Evolutionary conservation across 2,113 vertebrate species (phyloP), one percentile per base, ranked within the genome.

Genomic region (Vanacampus margaritifer): DNA sequence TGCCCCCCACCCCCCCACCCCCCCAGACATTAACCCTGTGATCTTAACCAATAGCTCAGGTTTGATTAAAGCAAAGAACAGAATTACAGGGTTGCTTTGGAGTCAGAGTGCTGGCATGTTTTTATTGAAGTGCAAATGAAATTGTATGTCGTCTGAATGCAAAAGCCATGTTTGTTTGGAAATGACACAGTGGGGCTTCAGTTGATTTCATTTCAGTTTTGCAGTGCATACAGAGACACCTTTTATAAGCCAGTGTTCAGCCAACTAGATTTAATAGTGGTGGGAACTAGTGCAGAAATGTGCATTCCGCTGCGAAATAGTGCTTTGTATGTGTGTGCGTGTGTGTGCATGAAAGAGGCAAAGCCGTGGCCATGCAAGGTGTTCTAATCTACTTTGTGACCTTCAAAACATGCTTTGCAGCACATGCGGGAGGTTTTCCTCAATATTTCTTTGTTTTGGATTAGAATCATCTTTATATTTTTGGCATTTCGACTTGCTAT

Each of bases 321-420:
- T 62, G 69, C 48, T 48, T 56, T 75, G 66, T 75, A 53, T 78
- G 69, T 71, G 73, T 75, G 64, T 41, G 74, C 64, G 54, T 72
- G 76, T 64, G 32, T 80, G 71, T 71, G 73, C 71, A 67, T 51
- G 73, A 64, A 59, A 68, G 59, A 68, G 54, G 73, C 67, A 79
- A 71, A 65, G 35, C 61, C 0, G 17, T 62, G 69, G 69, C 78
- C 67, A 71, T 68, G 63, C 68, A 77, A 76, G 73, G 79, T 87
- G 80, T 66, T 75, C 50, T 84, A 82, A 89, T 84, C 77, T 77
- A 84, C 68, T 73, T 56, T 19, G 66, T 78, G 79, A 83, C 79
- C 85, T 78, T 70, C 53, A 65, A 41, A 72, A 74, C 75, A 75
- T 68, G 69, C 35, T 78, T 50, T 17, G 32, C 71, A 61, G 69